phyloP scores from a whole-genome alignment of 2,797 vertebrate species.

The Cottoperca gobio region DNA sequence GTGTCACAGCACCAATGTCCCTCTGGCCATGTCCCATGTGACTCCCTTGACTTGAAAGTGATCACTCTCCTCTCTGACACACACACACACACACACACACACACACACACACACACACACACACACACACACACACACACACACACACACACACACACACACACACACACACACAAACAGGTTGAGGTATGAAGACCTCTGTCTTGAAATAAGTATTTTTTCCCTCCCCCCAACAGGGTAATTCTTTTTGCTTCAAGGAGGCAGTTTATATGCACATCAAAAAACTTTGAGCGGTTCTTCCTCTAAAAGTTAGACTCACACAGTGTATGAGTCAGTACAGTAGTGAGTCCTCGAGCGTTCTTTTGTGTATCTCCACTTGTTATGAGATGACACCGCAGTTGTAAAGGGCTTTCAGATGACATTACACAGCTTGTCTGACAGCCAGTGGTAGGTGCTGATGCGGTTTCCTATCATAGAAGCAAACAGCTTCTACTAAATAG shows the following conservation, averaged over 20 bases:
- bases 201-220: conserved; percentile 26
- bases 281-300: conserved; percentile 1
- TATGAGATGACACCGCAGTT: conserved; percentile 11
- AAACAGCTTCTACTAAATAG: neutral
- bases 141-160: conserved; percentile 1
- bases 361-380: neutral
- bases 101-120: neutral
- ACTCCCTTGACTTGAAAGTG: conserved; percentile 51
- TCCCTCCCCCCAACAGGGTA: neutral
- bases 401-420: neutral
- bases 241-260: conserved; percentile 5
- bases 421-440: neutral
- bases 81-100: neutral
- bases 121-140: conserved; percentile 1
- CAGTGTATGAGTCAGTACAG: neutral
- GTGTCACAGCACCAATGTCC: conserved; percentile 48
- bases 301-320: conserved; percentile 9
- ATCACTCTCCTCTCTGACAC: conserved; percentile 20
- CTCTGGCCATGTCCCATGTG: conserved; percentile 42
- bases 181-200: conserved; percentile 25
- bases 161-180: conserved; percentile 4
- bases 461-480: neutral
- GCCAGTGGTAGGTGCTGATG: neutral
- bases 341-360: neutral
- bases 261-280: neutral